Percentiles rank a stretch among this genome's conserved stretches.
phyloP scores from a whole-genome alignment of 2,113 vertebrate genomes.

The Carlito syrichta region DNA sequence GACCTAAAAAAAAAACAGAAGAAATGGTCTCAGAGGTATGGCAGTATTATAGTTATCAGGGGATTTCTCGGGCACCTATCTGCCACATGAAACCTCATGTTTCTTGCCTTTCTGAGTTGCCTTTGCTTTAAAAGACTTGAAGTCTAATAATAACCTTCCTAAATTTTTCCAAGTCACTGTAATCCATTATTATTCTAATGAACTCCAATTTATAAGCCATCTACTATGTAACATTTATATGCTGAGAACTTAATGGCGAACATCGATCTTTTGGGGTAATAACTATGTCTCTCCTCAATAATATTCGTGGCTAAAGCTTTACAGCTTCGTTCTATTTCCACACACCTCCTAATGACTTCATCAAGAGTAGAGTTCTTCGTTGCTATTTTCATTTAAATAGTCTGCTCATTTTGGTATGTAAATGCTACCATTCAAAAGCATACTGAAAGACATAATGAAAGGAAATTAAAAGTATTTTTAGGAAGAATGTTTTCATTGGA shows the following conservation, averaged over 20 bases:
- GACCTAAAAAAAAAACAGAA: background rate
- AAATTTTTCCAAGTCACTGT: background rate
- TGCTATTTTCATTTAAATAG: background rate
- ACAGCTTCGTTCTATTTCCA: background rate
- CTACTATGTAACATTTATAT: background rate
- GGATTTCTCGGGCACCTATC: background rate
- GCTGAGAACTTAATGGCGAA: background rate
- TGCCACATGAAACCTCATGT: background rate
- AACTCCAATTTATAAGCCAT: background rate
- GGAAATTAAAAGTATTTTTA: conserved; percentile 27
- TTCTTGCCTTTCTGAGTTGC: background rate
- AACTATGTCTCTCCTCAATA: background rate
- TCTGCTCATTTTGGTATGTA: background rate
- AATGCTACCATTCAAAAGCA: background rate
- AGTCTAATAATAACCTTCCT: background rate
- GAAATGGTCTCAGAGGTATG: background rate
- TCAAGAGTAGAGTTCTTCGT: background rate
- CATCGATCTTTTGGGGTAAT: background rate
- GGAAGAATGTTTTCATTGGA: background rate
- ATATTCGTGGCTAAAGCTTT: background rate
- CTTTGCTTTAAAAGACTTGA: background rate
- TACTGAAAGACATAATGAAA: background rate
- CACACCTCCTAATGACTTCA: background rate
- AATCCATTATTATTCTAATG: background rate
- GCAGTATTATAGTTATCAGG: background rate